Evolutionary conservation across 2,888 invertebrate genomes (phyloP), one percentile per base, ranked within the genome.

Genomic region (Bellardia bayeri): DNA sequence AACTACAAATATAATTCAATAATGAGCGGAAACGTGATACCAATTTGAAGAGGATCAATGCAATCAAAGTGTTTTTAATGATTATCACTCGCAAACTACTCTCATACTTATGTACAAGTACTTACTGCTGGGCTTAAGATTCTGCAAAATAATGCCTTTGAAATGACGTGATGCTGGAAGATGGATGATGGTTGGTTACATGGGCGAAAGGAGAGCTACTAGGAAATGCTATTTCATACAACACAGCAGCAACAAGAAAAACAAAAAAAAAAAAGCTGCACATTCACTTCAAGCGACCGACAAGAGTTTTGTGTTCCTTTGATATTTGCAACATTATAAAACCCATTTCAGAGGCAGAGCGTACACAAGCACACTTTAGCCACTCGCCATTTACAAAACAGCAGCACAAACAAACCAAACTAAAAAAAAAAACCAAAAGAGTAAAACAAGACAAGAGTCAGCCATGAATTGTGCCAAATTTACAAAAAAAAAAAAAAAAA

Each of bases 21-120:
- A 84, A 87, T 82, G 78, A 87, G 74, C 84, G 87, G 81, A 84
- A 87, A 87, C 84, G 84, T 87, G 87, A 84, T 84, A 82, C 54
- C 84, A 82, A 81, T 78, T 87, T 82, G 78, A 81, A 74, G 78
- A 84, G 84, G 68, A 87, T 87, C 84, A 81, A 76, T 84, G 71
- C 54, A 80, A 79, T 81, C 71, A 83, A 85, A 85, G 66, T 80
- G 51, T 79, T 84, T 82, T 83, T 78, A 63, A 33, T 72, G 72
- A 80, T 85, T 85, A 80, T 85, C 84, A 79, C 66, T 79, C n/a
- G 42, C 14, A 54, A 8, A 8, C 30, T 49, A 37, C 33, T 61
- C 33, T 30, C 33, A 61, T 5, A 14, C 13, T 61, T 63, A 33
- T 37, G 11, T 45, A 13, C 45, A 3, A 45, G 1, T 3, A 16